Conservation (phyloP, 2,797 vertebrate genomes). For the Falco concolor region DNA sequence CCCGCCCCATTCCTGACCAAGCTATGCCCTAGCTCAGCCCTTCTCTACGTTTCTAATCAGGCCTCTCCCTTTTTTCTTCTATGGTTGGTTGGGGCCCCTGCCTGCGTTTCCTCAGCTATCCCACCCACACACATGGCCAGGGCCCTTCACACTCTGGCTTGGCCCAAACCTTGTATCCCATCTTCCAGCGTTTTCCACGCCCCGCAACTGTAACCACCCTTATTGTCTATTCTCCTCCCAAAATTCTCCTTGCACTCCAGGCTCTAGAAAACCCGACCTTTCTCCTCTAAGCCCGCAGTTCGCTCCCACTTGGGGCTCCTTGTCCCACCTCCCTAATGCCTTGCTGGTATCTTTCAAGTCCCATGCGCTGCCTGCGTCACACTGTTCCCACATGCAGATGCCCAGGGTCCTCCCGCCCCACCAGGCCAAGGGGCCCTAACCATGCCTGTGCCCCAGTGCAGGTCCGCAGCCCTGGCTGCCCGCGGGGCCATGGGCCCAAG, state of each 20-base stretch:
- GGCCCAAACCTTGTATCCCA: background rate
- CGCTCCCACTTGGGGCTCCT: background rate
- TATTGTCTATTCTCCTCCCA: background rate
- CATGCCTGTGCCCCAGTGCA: background rate
- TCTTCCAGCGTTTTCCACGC: background rate
- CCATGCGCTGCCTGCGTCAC: background rate
- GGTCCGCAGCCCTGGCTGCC: background rate
- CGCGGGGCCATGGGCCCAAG: background rate
- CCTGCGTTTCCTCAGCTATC: background rate
- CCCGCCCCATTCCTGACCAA: background rate
- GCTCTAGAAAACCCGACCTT: background rate
- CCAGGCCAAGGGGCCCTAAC: background rate
- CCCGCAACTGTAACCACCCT: background rate
- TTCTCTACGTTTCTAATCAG: background rate
- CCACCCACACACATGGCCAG: background rate
- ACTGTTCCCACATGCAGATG: rapidly evolving
- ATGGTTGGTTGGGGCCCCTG: background rate
- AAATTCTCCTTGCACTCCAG: background rate
- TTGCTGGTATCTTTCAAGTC: background rate
- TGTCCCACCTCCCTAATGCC: background rate
- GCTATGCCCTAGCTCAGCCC: background rate
- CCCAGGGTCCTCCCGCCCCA: background rate
- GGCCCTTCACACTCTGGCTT: background rate
- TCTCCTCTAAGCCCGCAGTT: background rate
- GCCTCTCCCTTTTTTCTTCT: background rate